Percentiles rank a stretch among this genome's conserved stretches.
Evolutionary conservation across 23 tunicate species (phyloP).

Genomic region (Styela plicata): DNA sequence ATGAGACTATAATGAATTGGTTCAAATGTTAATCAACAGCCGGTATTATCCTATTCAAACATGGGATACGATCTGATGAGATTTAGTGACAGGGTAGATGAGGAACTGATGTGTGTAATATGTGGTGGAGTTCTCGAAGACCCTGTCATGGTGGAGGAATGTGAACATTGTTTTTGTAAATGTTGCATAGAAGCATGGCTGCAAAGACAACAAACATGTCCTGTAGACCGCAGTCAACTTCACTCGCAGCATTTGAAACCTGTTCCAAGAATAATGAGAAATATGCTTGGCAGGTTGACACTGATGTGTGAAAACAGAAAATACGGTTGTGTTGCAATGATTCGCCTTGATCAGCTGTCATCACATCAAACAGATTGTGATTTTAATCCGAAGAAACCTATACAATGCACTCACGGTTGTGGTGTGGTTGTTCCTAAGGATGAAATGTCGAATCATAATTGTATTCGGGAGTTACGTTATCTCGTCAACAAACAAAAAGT

Average conservation of each 20-base stretch:
- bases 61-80: constrained; percentile 41
- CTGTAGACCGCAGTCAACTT: constrained; percentile 40
- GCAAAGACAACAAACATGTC: constrained; percentile 37
- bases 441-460: constrained; percentile 33
- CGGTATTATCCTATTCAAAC: background rate
- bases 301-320: constrained; percentile 30
- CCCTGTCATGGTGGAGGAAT: constrained; percentile 28
- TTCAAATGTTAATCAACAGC: too few relatives aligned
- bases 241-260: constrained; percentile 13
- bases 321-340: constrained; percentile 29
- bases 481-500: constrained; percentile 20
- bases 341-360: constrained; percentile 21
- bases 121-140: constrained; percentile 43
- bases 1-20: too few relatives aligned
- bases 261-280: constrained; percentile 53
- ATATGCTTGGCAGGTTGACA: constrained; percentile 38
- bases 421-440: constrained; percentile 39
- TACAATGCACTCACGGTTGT: constrained; percentile 31
- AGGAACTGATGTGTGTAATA: constrained; percentile 44
- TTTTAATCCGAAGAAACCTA: constrained; percentile 45
- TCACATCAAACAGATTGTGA: constrained; percentile 39
- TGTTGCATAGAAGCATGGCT: constrained; percentile 39
- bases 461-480: constrained; percentile 36
- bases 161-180: constrained; percentile 48
- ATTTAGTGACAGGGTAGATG: constrained; percentile 27